Evolutionary conservation across 2,797 vertebrate genomes (phyloP).

Genomic region (Mormyrops boulengeri): DNA sequence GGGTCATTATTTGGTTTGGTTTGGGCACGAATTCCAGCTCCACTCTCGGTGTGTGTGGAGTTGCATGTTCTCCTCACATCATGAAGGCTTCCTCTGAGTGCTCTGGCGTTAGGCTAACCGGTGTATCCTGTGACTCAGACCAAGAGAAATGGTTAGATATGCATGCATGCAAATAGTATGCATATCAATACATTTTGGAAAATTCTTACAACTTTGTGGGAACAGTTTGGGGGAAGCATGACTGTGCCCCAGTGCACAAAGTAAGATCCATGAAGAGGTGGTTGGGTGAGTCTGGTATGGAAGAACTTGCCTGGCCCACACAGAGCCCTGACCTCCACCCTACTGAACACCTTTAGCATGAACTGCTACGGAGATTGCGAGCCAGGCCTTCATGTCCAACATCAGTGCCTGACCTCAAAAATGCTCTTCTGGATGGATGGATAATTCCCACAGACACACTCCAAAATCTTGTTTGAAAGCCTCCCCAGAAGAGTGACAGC

Average conservation of each 20-base stretch:
- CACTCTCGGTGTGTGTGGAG: neutral
- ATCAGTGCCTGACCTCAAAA: neutral
- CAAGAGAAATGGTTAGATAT: neutral
- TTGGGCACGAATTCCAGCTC: neutral
- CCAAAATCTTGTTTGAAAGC: neutral
- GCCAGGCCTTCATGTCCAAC: neutral
- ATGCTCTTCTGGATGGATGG: neutral
- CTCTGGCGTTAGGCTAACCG: neutral
- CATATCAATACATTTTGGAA: neutral
- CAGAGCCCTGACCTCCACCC: neutral
- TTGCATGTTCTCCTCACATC: neutral
- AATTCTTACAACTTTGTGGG: neutral
- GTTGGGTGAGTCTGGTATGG: neutral
- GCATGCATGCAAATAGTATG: neutral
- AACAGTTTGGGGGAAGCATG: neutral
- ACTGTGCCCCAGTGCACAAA: neutral
- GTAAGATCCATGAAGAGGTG: neutral
- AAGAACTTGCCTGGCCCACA: neutral
- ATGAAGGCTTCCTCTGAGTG: neutral
- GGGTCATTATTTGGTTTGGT: neutral
- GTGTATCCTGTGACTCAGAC: neutral
- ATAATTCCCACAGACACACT: neutral
- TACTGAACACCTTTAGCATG: neutral
- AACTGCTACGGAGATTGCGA: neutral
- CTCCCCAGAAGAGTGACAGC: neutral